Percentiles rank a stretch among this genome's conserved stretches.
phyloP scores from a whole-genome alignment of 2,797 vertebrate species.

The Aselliscus stoliczkanus region DNA sequence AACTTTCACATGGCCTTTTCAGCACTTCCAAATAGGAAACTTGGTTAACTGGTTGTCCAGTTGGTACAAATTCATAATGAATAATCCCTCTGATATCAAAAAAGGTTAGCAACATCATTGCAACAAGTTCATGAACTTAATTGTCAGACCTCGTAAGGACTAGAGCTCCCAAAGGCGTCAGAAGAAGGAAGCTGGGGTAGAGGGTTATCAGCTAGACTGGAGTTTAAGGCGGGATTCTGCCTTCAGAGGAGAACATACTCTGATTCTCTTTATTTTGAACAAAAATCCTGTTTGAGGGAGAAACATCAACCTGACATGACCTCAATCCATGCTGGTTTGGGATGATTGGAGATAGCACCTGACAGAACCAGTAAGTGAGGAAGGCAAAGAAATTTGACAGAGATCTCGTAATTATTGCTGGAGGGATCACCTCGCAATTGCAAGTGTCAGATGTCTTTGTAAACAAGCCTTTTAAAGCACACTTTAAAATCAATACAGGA shows the following conservation, averaged over 20 bases:
- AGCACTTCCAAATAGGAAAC: too few species aligned
- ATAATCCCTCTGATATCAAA: too few species aligned
- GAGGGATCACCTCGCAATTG: slow-evolving; percentile 48
- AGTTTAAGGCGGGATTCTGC: background rate
- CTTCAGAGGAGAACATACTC: background rate
- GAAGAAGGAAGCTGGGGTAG: background rate
- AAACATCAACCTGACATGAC: slow-evolving; percentile 29
- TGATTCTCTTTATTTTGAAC: slow-evolving; percentile 26
- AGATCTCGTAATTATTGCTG: slow-evolving; percentile 73
- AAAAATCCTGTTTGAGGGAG: background rate
- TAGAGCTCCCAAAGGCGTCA: background rate
- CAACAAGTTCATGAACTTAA: too few species aligned
- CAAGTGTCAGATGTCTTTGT: slow-evolving; percentile 59
- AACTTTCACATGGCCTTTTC: too few species aligned
- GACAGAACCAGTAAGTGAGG: slow-evolving; percentile 55
- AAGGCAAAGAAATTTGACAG: slow-evolving; percentile 63
- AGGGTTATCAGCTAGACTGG: background rate
- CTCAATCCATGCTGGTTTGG: slow-evolving; percentile 36
- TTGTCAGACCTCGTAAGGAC: background rate
- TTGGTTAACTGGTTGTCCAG: too few species aligned
- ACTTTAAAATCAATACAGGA: slow-evolving; percentile 69
- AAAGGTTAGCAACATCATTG: too few species aligned
- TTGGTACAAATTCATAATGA: too few species aligned
- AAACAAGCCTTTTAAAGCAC: slow-evolving; percentile 70
- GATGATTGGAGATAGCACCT: slow-evolving; percentile 50